phyloP scores from a whole-genome alignment of 2,797 vertebrate species.

The Podarcis lilfordi region DNA sequence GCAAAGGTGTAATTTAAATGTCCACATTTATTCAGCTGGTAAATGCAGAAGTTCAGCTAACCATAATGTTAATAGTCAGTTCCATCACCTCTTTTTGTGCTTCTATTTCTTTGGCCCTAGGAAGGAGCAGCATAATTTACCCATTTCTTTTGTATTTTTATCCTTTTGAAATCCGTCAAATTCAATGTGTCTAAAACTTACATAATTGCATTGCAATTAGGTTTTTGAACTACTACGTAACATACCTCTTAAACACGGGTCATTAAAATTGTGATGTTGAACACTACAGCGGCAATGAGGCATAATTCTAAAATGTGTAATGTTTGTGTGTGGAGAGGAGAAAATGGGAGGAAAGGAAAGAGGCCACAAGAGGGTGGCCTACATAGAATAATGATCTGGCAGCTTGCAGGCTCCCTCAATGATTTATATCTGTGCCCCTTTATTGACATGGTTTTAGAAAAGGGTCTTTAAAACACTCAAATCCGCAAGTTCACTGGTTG shows the following conservation, averaged over 20 bases:
- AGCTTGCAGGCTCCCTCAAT: neutral
- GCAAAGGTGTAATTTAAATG: slow-evolving; percentile 10
- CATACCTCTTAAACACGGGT: neutral
- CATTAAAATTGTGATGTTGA: neutral
- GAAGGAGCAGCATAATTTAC: neutral
- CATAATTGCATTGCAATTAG: neutral
- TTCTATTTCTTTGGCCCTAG: neutral
- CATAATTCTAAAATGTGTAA: neutral
- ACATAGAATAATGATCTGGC: neutral
- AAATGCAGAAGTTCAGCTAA: neutral
- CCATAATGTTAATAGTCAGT: neutral
- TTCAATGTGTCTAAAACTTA: neutral
- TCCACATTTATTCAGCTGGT: neutral
- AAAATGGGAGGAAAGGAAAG: neutral
- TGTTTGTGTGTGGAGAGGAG: neutral
- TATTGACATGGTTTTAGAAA: neutral
- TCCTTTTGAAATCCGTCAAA: neutral
- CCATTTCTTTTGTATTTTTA: neutral
- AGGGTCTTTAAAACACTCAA: neutral
- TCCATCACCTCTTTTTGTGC: neutral
- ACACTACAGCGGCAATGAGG: neutral
- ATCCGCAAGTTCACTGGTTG: neutral
- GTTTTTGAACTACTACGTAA: neutral
- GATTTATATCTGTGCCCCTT: neutral
- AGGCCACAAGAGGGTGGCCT: neutral